A percentile compares a stretch with the other conserved stretches of the same genome.
Evolutionary conservation across 2,888 invertebrate species (phyloP).

Genomic region (Panopea generosa): DNA sequence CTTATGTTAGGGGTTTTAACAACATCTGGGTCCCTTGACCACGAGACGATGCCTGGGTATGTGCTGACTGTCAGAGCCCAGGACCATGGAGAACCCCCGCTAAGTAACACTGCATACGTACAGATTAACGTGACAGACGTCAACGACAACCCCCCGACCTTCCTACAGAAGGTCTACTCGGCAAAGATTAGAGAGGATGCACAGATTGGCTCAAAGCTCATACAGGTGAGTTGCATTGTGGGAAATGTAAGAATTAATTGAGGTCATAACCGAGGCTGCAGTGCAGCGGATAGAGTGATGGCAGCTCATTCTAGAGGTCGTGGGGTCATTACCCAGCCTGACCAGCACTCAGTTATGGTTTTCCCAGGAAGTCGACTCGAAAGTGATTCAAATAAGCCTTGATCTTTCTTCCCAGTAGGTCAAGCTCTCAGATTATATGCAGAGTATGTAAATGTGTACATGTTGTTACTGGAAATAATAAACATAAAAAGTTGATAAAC

Average conservation of each 20-base stretch:
- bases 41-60: constrained; percentile 94
- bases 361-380: too few species aligned
- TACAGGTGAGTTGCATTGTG: constrained; percentile 87
- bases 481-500: too few species aligned
- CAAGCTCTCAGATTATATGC: too few species aligned
- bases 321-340: too few species aligned
- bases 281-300: background rate
- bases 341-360: too few species aligned
- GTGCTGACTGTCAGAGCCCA: constrained; percentile 95
- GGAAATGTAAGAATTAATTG: too few species aligned
- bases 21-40: constrained; percentile 93
- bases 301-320: too few species aligned
- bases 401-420: too few species aligned
- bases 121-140: constrained; percentile 89
- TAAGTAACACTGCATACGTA: constrained; percentile 94
- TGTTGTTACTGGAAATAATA: too few species aligned
- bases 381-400: too few species aligned
- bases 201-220: constrained; percentile 88
- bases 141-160: constrained; percentile 82
- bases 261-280: background rate
- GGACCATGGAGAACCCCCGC: constrained; percentile 95
- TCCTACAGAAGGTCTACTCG: constrained; percentile 77
- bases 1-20: constrained; percentile 91
- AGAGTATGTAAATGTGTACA: too few species aligned
- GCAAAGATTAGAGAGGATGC: constrained; percentile 90